Evolutionary conservation across 2,797 vertebrate genomes (phyloP).

Genomic region (Neosalanx taihuensis): DNA sequence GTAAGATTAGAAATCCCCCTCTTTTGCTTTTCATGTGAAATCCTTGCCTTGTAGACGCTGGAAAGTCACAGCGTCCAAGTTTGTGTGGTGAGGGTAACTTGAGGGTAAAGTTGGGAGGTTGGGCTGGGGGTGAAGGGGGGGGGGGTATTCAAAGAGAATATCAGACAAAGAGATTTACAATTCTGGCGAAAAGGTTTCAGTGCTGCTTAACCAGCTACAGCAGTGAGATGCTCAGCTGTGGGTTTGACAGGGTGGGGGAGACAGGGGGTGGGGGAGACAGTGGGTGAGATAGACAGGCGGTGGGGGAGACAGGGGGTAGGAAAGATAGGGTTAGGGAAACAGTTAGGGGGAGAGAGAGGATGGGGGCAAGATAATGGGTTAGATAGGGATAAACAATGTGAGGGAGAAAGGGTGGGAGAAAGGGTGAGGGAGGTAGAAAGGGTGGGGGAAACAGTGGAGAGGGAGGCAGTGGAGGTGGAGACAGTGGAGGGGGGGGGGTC

Average conservation of each 20-base stretch:
- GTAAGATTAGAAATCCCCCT: constrained; percentile 44
- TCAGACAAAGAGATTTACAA: constrained; percentile 72
- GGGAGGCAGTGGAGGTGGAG: constrained; percentile 6
- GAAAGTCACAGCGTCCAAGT: constrained; percentile 43
- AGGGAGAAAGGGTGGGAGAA: constrained; percentile 5
- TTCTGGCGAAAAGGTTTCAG: constrained; percentile 58
- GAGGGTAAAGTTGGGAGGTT: constrained; percentile 15
- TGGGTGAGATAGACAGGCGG: too few species aligned
- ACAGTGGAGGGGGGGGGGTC: background rate
- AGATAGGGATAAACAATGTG: too few species aligned
- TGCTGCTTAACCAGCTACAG: constrained; percentile 58
- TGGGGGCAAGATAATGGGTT: too few species aligned
- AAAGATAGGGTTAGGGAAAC: too few species aligned
- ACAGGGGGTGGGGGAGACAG: too few species aligned
- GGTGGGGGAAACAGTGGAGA: background rate
- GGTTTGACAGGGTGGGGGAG: constrained; percentile 34
- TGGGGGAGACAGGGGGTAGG: constrained; percentile 8
- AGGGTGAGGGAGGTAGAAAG: constrained; percentile 39
- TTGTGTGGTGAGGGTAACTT: constrained; percentile 25
- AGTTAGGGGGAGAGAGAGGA: too few species aligned
- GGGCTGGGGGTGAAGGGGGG: constrained; percentile 3
- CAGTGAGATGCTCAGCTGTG: constrained; percentile 49
- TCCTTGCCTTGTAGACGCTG: constrained; percentile 32
- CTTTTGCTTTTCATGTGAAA: constrained; percentile 40
- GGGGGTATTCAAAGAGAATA: constrained; percentile 67